Percentiles rank a stretch among this genome's conserved stretches.
Conservation (phyloP, 2,113 vertebrate species). For the Typhlomys cinereus region DNA sequence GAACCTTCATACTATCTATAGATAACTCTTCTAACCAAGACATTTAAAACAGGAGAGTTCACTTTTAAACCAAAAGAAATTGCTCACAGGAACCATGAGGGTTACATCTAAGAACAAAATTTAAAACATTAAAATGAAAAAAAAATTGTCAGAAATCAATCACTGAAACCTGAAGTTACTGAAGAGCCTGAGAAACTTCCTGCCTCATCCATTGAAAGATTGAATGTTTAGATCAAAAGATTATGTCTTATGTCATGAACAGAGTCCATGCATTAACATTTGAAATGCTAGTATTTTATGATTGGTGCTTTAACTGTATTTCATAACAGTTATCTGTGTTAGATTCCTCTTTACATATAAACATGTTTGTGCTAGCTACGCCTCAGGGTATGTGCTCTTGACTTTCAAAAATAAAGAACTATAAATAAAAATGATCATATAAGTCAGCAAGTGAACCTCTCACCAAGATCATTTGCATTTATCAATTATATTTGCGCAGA, state of each 20-base stretch:
- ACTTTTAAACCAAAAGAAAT: not conserved
- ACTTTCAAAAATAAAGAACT: not conserved
- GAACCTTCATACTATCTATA: not conserved
- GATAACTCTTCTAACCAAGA: not conserved
- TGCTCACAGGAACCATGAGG: not conserved
- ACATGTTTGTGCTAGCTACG: fast-evolving
- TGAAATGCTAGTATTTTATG: not conserved
- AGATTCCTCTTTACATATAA: not conserved
- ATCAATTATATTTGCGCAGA: too few relatives aligned
- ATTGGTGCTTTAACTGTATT: not conserved
- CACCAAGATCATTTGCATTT: not conserved
- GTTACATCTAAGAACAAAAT: not conserved
- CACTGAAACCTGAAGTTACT: not conserved
- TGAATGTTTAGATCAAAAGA: not conserved
- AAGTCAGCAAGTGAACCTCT: not conserved
- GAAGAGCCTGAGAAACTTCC: not conserved
- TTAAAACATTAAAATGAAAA: not conserved
- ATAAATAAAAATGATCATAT: not conserved
- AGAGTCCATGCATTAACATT: not conserved
- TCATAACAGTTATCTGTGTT: not conserved
- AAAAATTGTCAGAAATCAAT: not conserved
- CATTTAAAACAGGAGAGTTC: not conserved
- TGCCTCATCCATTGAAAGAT: not conserved
- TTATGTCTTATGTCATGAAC: not conserved
- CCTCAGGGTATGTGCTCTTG: not conserved